Evolutionary conservation across 23 tunicate species (phyloP).

Genomic region (Diplosoma virens): DNA sequence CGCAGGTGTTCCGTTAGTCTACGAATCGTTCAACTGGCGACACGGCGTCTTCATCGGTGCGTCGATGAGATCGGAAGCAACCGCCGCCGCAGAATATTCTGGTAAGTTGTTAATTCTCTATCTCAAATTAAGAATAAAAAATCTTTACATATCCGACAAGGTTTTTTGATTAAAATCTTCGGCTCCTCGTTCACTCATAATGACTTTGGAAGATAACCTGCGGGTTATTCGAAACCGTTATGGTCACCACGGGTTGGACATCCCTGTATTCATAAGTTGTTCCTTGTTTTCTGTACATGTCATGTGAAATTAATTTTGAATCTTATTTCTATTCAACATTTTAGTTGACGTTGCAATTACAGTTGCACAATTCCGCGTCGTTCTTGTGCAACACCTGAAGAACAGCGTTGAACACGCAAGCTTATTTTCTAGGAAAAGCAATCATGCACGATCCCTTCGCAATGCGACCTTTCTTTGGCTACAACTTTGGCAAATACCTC

Average conservation of each 20-base stretch:
- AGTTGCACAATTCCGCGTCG: not conserved
- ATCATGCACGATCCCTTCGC: constrained; percentile 99
- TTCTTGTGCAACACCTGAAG: not conserved
- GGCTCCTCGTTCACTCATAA: too few relatives aligned
- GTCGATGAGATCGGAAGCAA: constrained; percentile 97
- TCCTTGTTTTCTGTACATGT: too few relatives aligned
- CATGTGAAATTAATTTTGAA: too few relatives aligned
- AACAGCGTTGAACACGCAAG: not conserved
- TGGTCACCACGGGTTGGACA: too few relatives aligned
- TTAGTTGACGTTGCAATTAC: not conserved
- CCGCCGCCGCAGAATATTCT: constrained; percentile 96
- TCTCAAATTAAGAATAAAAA: too few relatives aligned
- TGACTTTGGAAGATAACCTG: too few relatives aligned
- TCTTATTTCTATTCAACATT: too few relatives aligned
- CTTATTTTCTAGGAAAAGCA: constrained; percentile 41
- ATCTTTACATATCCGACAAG: too few relatives aligned
- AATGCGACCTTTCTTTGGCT: constrained; percentile 99
- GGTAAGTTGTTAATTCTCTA: constrained; percentile 45
- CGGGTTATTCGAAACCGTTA: too few relatives aligned
- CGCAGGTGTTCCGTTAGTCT: constrained; percentile 96
- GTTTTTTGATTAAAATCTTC: too few relatives aligned
- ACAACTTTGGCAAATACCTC: constrained; percentile 98
- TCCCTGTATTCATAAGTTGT: too few relatives aligned
- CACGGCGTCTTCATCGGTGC: constrained; percentile 99
- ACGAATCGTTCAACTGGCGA: constrained; percentile 97